Percentiles rank a stretch among this genome's conserved stretches.
These are phyloP conservation scores for Phoenicopterus ruber DNA, from an alignment of 2,113 vertebrate genomes.

Conservation along the genomic window DNA sequence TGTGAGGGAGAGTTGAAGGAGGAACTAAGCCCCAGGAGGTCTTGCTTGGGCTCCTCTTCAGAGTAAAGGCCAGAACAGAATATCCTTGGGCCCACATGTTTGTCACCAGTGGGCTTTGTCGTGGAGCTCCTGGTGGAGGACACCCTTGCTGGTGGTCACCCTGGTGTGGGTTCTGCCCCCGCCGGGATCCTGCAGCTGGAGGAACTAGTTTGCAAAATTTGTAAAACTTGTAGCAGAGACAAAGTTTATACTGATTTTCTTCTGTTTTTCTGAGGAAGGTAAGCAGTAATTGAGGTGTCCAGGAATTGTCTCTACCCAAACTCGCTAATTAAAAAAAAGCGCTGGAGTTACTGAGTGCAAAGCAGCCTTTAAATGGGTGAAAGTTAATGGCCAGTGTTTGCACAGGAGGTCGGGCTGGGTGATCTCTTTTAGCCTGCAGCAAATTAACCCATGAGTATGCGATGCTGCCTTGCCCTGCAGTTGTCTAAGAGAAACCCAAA, in stretches of 20 bases:
- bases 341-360: neutral
- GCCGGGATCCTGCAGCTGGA: accelerated
- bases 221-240: neutral
- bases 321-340: neutral
- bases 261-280: neutral
- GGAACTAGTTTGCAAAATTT: neutral
- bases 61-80: neutral
- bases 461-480: neutral
- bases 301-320: neutral
- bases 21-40: neutral
- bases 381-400: neutral
- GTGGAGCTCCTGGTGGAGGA: neutral
- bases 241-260: neutral
- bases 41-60: neutral
- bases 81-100: neutral
- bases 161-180: neutral
- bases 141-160: neutral
- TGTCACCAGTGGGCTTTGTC: neutral
- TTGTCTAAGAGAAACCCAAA: neutral
- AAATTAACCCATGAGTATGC: neutral
- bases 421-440: neutral
- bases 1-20: neutral
- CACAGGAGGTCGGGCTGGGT: neutral
- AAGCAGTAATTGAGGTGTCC: neutral
- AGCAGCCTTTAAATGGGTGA: neutral